Base-by-base conservation (phyloP, 1,140 invertebrate species). In the Palaemon carinicauda region DNA sequence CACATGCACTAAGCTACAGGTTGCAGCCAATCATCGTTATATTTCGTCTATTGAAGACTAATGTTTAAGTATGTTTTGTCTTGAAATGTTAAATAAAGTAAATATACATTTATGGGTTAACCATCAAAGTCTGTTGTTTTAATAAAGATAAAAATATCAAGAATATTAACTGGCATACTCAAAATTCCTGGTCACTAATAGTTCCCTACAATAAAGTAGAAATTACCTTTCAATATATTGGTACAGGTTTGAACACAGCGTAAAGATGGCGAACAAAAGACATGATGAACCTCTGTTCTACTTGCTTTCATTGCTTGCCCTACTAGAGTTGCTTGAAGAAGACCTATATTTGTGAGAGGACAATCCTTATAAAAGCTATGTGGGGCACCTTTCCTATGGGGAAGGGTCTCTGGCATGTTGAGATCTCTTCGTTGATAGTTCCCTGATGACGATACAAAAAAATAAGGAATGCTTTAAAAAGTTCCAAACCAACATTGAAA, bases 201-300 rank as follows among this genome's bases (percentile, higher is more conserved):
- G 41, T 41, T 41, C 12, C 41, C 41, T 41, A 41, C 3, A 4
- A 41, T 41, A 41, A 41, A 41, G 41, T 12, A 41, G 19, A 79
- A 71, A 29, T 85, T 89, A 93, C 94, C 95, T 91, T 92, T 91
- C 31, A 95, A 91, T 60, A 97, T 92, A 89, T 93, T 93, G 53
- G 95, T 93, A 86, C 95, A 96, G 0, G 97, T 98, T 92, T 98
- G 96, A n/a, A 98, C 93, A 92, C 96, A 98, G 78, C 98, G 93
- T 80, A 98, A 94, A 4, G 97, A 95, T 0, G 97, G 96, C 5
- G 97, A 98, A 77, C 95, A 94, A 92, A 95, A 97, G 3, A 95
- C 95, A 90, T 96, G 94, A 71, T 94, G 93, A 56, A 98, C 94
- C 65, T 91, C 91, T 4, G 96, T 93, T 51, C 93, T 93, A 54